Percentiles rank a stretch among this genome's conserved stretches.
Conservation (phyloP, 30 jellyfish, hydroid and myxozoan genomes). For the Pseudorhiza aurosa region DNA sequence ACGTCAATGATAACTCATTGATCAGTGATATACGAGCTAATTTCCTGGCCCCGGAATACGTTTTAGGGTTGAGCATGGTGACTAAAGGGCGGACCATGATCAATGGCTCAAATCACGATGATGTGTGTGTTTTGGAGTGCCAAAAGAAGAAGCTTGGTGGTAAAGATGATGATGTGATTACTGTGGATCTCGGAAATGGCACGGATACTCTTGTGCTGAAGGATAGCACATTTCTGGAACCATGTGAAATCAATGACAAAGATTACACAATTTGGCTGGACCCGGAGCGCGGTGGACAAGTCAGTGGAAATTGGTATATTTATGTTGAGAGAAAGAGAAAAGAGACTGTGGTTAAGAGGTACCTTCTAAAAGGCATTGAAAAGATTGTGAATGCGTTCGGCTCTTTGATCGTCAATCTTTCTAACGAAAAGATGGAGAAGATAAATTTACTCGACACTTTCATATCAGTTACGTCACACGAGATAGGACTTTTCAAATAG, state of each 20-base stretch:
- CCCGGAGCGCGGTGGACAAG: slow-evolving; percentile 21
- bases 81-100: slow-evolving; percentile 25
- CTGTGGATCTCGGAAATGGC: slow-evolving; percentile 41
- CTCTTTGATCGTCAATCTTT: slow-evolving; percentile 23
- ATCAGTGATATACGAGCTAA: slow-evolving; percentile 32
- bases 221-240: slow-evolving; percentile 62
- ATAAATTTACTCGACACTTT: slow-evolving; percentile 25
- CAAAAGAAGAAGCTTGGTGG: neutral
- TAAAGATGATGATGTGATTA: neutral
- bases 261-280: slow-evolving; percentile 28
- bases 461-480: slow-evolving; percentile 55
- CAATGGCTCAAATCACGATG: slow-evolving; percentile 41
- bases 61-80: slow-evolving; percentile 44
- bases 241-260: slow-evolving; percentile 54
- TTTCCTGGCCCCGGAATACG: slow-evolving; percentile 59
- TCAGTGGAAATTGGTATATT: slow-evolving; percentile 32
- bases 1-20: slow-evolving; percentile 30
- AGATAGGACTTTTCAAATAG: slow-evolving; percentile 38
- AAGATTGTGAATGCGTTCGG: slow-evolving; percentile 62
- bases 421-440: slow-evolving; percentile 8
- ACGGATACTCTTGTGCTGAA: slow-evolving; percentile 50
- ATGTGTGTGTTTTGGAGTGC: slow-evolving; percentile 50
- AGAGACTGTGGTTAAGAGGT: neutral
- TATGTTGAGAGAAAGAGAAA: neutral
- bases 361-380: slow-evolving; percentile 43